Percentiles rank a stretch among this genome's conserved stretches.
These are phyloP conservation scores for Aldrovandia affinis DNA, from an alignment of 2,797 vertebrate genomes.

Conservation along the genomic window DNA sequence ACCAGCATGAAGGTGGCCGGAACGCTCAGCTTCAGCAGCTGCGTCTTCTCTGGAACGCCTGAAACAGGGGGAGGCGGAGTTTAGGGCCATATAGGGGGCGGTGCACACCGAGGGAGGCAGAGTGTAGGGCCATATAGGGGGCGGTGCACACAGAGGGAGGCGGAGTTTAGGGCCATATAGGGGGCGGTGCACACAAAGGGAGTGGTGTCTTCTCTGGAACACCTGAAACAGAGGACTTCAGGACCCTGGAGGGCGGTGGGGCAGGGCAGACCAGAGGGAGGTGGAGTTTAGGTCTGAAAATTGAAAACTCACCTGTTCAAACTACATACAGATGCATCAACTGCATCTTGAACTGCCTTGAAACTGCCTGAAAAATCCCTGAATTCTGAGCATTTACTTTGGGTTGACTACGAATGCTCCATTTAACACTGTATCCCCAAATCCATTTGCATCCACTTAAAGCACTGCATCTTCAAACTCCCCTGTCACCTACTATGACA, in stretches of 20 bases:
- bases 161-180: background rate
- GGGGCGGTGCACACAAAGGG: background rate
- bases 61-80: background rate
- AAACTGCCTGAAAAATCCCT: too few species aligned
- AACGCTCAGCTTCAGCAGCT: conserved; percentile 93
- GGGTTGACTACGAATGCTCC: too few species aligned
- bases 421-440: too few species aligned
- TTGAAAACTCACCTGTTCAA: too few species aligned
- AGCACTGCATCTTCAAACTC: too few species aligned
- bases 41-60: conserved; percentile 98
- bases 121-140: background rate
- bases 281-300: background rate
- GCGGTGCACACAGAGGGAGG: too few species aligned
- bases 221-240: background rate
- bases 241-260: background rate
- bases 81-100: background rate
- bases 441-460: too few species aligned
- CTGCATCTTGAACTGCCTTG: too few species aligned
- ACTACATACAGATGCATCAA: too few species aligned
- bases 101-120: background rate
- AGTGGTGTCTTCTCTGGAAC: too few species aligned
- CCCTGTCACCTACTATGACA: too few species aligned
- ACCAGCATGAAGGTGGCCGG: conserved; percentile 99
- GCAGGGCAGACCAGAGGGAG: rapidly evolving
- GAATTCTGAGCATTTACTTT: too few species aligned